Conservation (phyloP, 2,113 vertebrate species). For the Platichthys stellatus region DNA sequence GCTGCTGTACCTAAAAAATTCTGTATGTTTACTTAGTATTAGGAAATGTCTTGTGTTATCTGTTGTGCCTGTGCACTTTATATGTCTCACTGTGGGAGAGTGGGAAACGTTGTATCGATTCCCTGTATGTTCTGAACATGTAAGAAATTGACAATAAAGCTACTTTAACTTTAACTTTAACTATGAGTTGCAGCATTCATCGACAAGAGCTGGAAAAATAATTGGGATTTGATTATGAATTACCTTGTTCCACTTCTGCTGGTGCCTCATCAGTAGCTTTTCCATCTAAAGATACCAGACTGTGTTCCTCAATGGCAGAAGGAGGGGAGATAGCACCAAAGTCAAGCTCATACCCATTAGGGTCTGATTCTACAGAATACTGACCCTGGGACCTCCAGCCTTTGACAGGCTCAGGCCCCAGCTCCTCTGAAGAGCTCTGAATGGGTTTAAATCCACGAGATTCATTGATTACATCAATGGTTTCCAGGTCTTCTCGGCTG, state of each 20-base stretch:
- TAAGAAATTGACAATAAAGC: no score
- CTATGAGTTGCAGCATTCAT: not conserved
- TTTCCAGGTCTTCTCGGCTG: conserved; percentile 72
- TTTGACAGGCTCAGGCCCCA: conserved; percentile 48
- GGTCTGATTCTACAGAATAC: conserved; percentile 76
- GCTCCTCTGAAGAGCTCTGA: conserved; percentile 74
- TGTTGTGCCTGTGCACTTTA: no score
- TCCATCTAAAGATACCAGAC: conserved; percentile 45
- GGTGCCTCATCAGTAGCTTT: not conserved
- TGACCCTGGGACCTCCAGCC: conserved; percentile 68
- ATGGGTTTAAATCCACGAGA: conserved; percentile 73
- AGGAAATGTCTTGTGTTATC: no score
- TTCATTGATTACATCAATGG: conserved; percentile 17
- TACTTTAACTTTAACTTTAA: no score
- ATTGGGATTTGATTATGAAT: not conserved
- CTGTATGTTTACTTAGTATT: no score
- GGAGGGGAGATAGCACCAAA: conserved; percentile 56
- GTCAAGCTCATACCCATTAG: conserved; percentile 76
- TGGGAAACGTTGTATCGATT: no score
- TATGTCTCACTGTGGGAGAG: no score
- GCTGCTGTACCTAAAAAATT: no score
- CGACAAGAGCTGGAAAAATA: not conserved
- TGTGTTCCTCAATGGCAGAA: conserved; percentile 68
- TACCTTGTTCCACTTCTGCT: conserved; percentile 45
- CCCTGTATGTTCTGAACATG: no score